phyloP scores from a whole-genome alignment of 1,140 invertebrate genomes.

The Ostrea edulis region DNA sequence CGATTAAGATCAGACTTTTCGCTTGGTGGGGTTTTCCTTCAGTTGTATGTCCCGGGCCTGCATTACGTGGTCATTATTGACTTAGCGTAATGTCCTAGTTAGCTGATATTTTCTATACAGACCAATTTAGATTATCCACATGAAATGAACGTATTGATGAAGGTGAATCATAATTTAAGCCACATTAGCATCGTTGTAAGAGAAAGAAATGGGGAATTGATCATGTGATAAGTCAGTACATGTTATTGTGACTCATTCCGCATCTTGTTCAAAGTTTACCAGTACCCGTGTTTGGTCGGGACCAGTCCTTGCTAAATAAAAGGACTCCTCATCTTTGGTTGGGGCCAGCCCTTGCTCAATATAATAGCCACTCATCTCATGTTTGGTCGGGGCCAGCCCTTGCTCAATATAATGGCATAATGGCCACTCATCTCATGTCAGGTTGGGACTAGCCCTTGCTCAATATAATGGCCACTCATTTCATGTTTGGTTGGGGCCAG shows the following conservation, averaged over 20 bases:
- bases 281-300: too few species aligned
- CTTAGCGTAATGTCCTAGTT: not conserved
- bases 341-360: too few species aligned
- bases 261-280: too few species aligned
- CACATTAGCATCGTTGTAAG: not conserved
- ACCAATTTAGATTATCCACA: constrained; percentile 8
- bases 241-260: not conserved
- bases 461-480: too few species aligned
- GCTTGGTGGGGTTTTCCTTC: not conserved
- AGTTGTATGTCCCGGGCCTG: not conserved
- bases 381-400: too few species aligned
- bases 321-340: too few species aligned
- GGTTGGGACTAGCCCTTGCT: too few species aligned
- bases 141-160: not conserved
- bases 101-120: not conserved
- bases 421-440: too few species aligned
- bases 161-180: not conserved
- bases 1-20: not conserved
- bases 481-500: too few species aligned
- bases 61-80: not conserved
- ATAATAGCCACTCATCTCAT: too few species aligned
- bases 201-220: not conserved
- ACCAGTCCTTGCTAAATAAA: too few species aligned
- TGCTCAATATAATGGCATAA: too few species aligned
- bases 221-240: not conserved